Evolutionary conservation across 2,888 invertebrate species (phyloP).

Genomic region (Brenthis daphne): DNA sequence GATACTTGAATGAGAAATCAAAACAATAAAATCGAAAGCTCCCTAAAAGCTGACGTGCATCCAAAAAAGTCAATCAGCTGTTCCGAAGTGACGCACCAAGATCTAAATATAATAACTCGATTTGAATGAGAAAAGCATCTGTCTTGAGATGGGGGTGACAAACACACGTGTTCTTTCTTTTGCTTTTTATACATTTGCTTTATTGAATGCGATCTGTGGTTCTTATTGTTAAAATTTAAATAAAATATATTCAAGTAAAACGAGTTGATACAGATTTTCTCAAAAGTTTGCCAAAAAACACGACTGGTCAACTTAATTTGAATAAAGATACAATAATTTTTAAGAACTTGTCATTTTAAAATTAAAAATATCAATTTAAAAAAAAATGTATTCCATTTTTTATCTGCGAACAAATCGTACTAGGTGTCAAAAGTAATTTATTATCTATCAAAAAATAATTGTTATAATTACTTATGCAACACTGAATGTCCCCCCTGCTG

Average conservation of each 20-base stretch:
- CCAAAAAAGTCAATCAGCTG: conserved; percentile 40
- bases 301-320: too few relatives aligned
- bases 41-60: conserved; percentile 16
- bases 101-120: conserved; percentile 72
- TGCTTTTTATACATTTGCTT: conserved; percentile 16
- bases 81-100: conserved; percentile 35
- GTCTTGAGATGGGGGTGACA: conserved; percentile 52
- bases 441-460: conserved; percentile 79
- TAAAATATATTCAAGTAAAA: background rate
- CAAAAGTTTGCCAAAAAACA: too few relatives aligned
- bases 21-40: conserved; percentile 12
- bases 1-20: background rate
- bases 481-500: conserved; percentile 63
- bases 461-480: conserved; percentile 79
- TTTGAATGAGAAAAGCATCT: conserved; percentile 73
- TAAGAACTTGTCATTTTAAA: too few relatives aligned
- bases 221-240: background rate
- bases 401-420: conserved; percentile 23
- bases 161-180: conserved; percentile 44
- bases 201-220: conserved; percentile 6
- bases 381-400: conserved; percentile 20
- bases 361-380: background rate
- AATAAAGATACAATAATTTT: too few relatives aligned
- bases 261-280: background rate
- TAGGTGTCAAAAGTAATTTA: conserved; percentile 69